Base-by-base conservation (phyloP, 2,888 invertebrate species). In the Melanchra persicariae region DNA sequence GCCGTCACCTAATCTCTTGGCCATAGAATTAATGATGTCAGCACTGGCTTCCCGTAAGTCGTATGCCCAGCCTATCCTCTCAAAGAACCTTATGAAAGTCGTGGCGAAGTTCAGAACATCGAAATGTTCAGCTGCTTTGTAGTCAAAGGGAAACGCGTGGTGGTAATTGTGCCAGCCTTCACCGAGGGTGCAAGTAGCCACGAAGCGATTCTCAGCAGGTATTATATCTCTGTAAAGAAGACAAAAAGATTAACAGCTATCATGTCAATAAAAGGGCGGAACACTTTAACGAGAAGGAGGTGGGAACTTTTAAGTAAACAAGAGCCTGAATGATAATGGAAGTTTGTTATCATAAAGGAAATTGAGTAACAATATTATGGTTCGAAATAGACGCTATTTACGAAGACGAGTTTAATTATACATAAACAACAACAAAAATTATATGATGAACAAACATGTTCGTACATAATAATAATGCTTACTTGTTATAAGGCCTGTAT, bases 131-230 rank as follows among this genome's bases (percentile, higher is more conserved):
- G 96, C 96, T 0, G 96, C 96, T 82, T 96, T 96, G 89, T 96
- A 97, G 87, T 97, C 97, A 92, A 97, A 97, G 2, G 98, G 98
- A 87, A 98, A 98, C 0, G 97, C 97, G 89, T 98, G 98, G 87
- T 98, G 98, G 90, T 97, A 98, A 90, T 98, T 98, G 91, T 98
- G 98, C 97, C 97, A 98, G 4, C 98, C 98, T 88, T 97, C 97
- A 0, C 97, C 97, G 0, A 96, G 88, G 0, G 97, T 96, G 64
- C 97, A 93, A 0, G 97, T 93, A 0, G 97, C 95, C 0, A 97
- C 97, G 62, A 96, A 94, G n/a, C 94, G 91, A 83, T 97, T 97
- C 87, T 97, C 97, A 0, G 96, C 95, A 2, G 97, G 97, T 76
- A 96, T 94, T 85, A 97, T 96, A 87, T 95, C 91, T 86, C 97